Base-by-base conservation (phyloP, 2,888 invertebrate species). In the Calliphora vomitoria region DNA sequence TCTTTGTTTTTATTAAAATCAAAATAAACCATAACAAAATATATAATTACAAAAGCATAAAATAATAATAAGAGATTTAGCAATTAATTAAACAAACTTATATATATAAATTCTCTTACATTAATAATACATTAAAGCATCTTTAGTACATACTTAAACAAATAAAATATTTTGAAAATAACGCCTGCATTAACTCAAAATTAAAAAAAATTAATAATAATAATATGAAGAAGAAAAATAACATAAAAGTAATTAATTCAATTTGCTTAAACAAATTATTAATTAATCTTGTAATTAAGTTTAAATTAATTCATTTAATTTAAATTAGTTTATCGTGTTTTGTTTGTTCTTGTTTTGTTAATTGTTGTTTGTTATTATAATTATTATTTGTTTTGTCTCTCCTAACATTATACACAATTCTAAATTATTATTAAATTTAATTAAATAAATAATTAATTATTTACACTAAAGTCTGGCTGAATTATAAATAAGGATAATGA, bases 401-500 rank as follows among this genome's bases (percentile, higher is more conserved):
- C 74, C 74, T 82, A 86, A 62, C 79, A 86, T 79, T 86, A 79
- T 85, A 79, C 83, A 84, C 81, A 81, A 75, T 53, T 41, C 58
- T 78, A 76, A 81, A 64, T 80, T 85, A 74, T 85, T 62, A 47
- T 79, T 55, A 74, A 41, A 58, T 71, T 69, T 64, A 71, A 82
- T 66, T 44, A n/a, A n/a, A n/a, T 60, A 64, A 81, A 62, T 74
- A 68, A 38, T n/a, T 62, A 55, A 64, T 75, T 78, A 86, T 83
- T 85, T 92, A 91, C 90, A 90, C 82, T 82, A 87, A 82, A 79
- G 87, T 87, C 75, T 87, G 87, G 85, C 87, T 91, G 91, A 93
- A 93, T 93, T 93, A 93, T 94, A 93, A 94, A 88, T 93, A 94
- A 44, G 94, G 93, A 92, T 94, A 94, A 88, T 93, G 93, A 90